phyloP scores from a whole-genome alignment of 2,888 invertebrate genomes.

The Eulithis prunata region DNA sequence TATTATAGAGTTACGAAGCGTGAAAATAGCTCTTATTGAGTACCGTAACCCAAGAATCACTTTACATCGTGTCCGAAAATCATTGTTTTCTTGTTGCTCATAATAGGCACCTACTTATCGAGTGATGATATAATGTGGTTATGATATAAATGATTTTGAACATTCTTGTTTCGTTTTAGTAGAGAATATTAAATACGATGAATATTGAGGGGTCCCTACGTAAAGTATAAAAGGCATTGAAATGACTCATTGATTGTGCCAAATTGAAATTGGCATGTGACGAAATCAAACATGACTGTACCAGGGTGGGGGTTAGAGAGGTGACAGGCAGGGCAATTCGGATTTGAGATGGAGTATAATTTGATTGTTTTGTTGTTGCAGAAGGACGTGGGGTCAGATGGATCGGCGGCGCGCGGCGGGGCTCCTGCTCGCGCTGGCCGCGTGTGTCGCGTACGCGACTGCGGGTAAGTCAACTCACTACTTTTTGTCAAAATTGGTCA shows the following conservation, averaged over 20 bases:
- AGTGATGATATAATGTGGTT: background rate
- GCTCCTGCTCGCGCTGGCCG: conserved; percentile 82
- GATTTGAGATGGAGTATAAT: conserved; percentile 41
- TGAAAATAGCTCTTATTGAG: conserved; percentile 24
- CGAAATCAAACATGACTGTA: conserved; percentile 19
- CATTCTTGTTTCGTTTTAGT: background rate
- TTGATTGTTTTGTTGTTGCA: conserved; percentile 68
- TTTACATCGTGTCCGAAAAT: conserved; percentile 13
- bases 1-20: conserved; percentile 18
- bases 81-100: conserved; percentile 7
- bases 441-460: conserved; percentile 75
- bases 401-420: conserved; percentile 82
- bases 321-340: conserved; percentile 31
- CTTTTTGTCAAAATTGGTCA: background rate
- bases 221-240: background rate
- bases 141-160: background rate
- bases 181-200: background rate
- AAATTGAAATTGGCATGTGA: conserved; percentile 26
- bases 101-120: too few species aligned
- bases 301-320: conserved; percentile 13
- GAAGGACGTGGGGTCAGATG: conserved; percentile 77
- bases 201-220: background rate
- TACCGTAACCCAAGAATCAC: conserved; percentile 25
- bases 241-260: conserved; percentile 10
- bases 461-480: conserved; percentile 64